A percentile compares a stretch with the other conserved stretches of the same genome.
These are phyloP conservation scores for Myrmophylax atrothorax DNA, from an alignment of 2,113 vertebrate genomes.

Conservation along the genomic window DNA sequence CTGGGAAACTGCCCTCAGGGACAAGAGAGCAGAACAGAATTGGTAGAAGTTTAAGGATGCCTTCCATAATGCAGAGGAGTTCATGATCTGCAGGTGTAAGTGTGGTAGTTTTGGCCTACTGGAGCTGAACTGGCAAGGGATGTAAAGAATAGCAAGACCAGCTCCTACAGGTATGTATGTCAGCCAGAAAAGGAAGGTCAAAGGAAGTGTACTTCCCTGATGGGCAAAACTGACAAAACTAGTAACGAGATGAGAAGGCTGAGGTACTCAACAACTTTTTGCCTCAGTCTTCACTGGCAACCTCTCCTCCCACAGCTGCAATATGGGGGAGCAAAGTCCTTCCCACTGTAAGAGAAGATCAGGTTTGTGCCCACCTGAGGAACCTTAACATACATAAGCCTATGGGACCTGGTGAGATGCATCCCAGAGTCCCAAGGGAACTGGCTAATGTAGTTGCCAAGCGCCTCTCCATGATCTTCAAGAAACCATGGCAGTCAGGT, in stretches of 20 bases:
- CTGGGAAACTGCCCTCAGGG: neutral
- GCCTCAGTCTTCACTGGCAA: neutral
- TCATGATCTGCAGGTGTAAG: neutral
- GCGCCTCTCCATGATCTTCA: neutral
- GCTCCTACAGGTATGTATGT: neutral
- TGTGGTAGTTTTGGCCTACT: no score
- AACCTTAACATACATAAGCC: neutral
- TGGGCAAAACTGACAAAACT: neutral
- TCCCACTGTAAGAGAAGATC: neutral
- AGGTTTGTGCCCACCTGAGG: neutral
- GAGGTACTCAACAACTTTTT: neutral
- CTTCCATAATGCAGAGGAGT: neutral
- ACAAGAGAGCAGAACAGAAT: neutral
- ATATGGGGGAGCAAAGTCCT: rapidly evolving
- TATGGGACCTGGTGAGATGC: neutral
- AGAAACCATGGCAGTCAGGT: neutral
- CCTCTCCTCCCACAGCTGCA: neutral
- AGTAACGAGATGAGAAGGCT: neutral
- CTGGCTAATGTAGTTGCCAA: neutral
- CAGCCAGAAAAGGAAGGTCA: neutral
- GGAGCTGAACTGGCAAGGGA: neutral
- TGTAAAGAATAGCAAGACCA: neutral
- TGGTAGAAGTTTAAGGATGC: neutral
- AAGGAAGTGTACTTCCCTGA: neutral
- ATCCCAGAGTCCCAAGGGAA: neutral